Conservation (phyloP, 2,113 vertebrate genomes). For the Cyprinus carpio region DNA sequence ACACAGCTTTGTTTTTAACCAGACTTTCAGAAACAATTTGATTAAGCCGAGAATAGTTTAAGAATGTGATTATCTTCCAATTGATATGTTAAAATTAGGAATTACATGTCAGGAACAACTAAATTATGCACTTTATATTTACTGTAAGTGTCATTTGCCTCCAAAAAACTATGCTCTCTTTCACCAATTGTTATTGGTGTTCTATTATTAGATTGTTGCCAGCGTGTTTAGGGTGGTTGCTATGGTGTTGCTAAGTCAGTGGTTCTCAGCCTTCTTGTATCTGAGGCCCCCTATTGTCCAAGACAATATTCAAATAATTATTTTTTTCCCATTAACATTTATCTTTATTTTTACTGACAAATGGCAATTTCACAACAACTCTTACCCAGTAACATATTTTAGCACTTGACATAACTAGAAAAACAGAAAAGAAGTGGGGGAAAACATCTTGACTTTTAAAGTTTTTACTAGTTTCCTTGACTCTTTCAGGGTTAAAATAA, state of each 20-base stretch:
- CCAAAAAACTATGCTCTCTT: too few species aligned
- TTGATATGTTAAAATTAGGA: not conserved
- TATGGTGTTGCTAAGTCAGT: not conserved
- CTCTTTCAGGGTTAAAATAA: too few species aligned
- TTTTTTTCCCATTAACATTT: too few species aligned
- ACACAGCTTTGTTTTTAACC: not conserved
- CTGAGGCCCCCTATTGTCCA: not conserved
- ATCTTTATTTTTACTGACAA: too few species aligned
- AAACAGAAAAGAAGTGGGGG: too few species aligned
- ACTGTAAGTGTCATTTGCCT: too few species aligned
- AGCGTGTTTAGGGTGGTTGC: too few species aligned
- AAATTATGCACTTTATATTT: not conserved
- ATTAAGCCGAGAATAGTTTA: not conserved
- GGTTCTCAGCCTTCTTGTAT: not conserved
- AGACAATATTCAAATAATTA: not conserved
- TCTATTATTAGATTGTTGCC: too few species aligned
- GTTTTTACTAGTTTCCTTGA: too few species aligned
- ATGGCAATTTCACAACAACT: too few species aligned
- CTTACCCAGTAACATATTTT: not conserved
- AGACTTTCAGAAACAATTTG: not conserved
- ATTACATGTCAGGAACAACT: not conserved
- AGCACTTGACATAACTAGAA: not conserved
- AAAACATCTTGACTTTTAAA: too few species aligned
- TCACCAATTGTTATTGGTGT: too few species aligned
- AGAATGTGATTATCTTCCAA: not conserved